A percentile compares a stretch with the other conserved stretches of the same genome.
Conservation (phyloP, 2,888 invertebrate genomes). For the Mythimna vitellina region DNA sequence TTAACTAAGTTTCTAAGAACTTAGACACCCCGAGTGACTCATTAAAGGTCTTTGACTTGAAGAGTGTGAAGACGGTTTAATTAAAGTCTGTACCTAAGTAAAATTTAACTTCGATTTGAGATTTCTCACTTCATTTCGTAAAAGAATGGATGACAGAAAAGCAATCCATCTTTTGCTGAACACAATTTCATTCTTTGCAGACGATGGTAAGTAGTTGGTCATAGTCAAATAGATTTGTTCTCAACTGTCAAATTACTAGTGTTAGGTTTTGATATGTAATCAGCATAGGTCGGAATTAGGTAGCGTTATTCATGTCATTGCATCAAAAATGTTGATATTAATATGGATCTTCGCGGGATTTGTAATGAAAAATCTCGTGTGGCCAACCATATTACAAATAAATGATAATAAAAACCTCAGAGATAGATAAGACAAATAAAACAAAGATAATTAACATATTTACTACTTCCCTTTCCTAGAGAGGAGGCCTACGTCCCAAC, state of each 20-base stretch:
- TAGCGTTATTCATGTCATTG: too few relatives aligned
- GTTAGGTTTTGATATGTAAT: too few relatives aligned
- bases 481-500: too few relatives aligned
- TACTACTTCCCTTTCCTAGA: too few relatives aligned
- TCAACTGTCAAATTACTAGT: slow-evolving; percentile 20
- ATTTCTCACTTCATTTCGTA: slow-evolving; percentile 38
- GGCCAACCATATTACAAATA: too few relatives aligned
- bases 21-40: slow-evolving; percentile 43
- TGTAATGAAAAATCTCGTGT: too few relatives aligned
- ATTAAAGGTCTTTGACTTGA: slow-evolving; percentile 36
- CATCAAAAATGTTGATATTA: too few relatives aligned
- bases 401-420: too few relatives aligned
- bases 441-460: too few relatives aligned
- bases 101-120: slow-evolving; percentile 38
- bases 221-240: slow-evolving; percentile 39
- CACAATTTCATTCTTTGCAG: slow-evolving; percentile 43
- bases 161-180: slow-evolving; percentile 49
- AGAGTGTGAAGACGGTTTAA: slow-evolving; percentile 35
- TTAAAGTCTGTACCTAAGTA: slow-evolving; percentile 36
- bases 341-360: too few relatives aligned
- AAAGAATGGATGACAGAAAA: slow-evolving; percentile 39
- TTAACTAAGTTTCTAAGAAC: slow-evolving; percentile 50
- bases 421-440: too few relatives aligned
- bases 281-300: too few relatives aligned
- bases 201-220: slow-evolving; percentile 35